A percentile compares a stretch with the other conserved stretches of the same genome.
Conservation (phyloP, 2,888 invertebrate species). For the Formica aserva region DNA sequence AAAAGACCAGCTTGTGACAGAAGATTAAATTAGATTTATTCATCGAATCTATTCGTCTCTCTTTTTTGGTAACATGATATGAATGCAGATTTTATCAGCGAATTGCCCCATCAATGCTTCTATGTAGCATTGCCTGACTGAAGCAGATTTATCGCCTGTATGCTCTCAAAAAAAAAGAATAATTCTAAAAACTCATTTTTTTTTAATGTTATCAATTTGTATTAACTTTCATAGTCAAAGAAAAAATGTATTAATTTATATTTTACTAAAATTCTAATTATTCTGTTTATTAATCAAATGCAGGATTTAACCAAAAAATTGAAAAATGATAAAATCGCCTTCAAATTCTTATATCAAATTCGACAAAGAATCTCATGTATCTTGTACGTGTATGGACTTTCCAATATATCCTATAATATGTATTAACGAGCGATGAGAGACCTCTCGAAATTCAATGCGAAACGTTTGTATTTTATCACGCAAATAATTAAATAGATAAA, state of each 20-base stretch:
- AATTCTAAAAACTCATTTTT: background rate
- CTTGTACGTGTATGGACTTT: slow-evolving; percentile 14
- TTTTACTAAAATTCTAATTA: slow-evolving; percentile 7
- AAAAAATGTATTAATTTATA: background rate
- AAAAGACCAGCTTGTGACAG: background rate
- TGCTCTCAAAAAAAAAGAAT: slow-evolving; percentile 5
- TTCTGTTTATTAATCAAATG: background rate
- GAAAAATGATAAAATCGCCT: background rate
- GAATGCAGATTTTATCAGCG: slow-evolving; percentile 41
- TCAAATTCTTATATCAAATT: slow-evolving; percentile 5
- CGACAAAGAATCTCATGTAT: background rate
- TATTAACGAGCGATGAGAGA: slow-evolving; percentile 11
- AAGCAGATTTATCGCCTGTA: slow-evolving; percentile 1
- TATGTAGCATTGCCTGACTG: slow-evolving; percentile 7
- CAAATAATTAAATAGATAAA: slow-evolving; percentile 47
- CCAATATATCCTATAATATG: slow-evolving; percentile 4
- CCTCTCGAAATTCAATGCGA: slow-evolving; percentile 4
- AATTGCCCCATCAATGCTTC: slow-evolving; percentile 18
- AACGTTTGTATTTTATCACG: background rate
- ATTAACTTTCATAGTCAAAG: background rate
- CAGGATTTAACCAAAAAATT: background rate
- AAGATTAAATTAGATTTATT: slow-evolving; percentile 41
- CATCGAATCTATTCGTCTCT: slow-evolving; percentile 30
- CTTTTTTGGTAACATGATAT: slow-evolving; percentile 30
- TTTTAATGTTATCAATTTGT: background rate